Evolutionary conservation across 2,888 invertebrate genomes (phyloP).

Genomic region (Luperina testacea): DNA sequence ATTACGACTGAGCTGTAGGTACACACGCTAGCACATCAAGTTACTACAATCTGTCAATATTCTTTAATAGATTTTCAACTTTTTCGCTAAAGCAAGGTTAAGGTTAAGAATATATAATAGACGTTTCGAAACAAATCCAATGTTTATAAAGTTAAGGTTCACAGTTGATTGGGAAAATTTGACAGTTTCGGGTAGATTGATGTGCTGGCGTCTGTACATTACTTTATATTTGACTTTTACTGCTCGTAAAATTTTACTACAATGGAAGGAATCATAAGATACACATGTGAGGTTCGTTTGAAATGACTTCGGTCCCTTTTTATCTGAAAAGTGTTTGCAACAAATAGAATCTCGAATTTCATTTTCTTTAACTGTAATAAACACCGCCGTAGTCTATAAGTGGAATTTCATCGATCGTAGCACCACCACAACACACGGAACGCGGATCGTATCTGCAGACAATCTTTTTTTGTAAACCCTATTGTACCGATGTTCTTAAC

Average conservation of each 20-base stretch:
- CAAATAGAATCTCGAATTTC: background rate
- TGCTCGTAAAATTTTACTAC: slow-evolving; percentile 64
- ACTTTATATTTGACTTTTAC: slow-evolving; percentile 60
- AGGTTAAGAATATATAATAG: no score
- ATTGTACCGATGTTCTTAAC: slow-evolving; percentile 26
- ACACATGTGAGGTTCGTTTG: slow-evolving; percentile 33
- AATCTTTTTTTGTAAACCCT: slow-evolving; percentile 27
- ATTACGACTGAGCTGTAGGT: slow-evolving; percentile 52
- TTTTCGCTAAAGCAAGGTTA: no score
- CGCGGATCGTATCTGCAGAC: slow-evolving; percentile 12
- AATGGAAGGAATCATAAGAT: slow-evolving; percentile 46
- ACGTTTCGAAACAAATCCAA: no score
- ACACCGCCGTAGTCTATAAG: slow-evolving; percentile 1
- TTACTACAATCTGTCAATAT: no score
- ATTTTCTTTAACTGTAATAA: slow-evolving; percentile 21
- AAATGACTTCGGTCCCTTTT: slow-evolving; percentile 8
- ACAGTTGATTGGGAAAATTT: no score
- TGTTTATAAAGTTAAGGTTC: no score
- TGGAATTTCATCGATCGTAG: slow-evolving; percentile 12
- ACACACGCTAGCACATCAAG: no score
- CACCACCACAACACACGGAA: background rate
- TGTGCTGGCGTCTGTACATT: slow-evolving; percentile 16
- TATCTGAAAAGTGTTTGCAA: background rate
- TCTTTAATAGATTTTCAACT: no score
- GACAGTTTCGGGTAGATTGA: no score